phyloP scores from a whole-genome alignment of 2,888 invertebrate species.

The Ophion costatus region DNA sequence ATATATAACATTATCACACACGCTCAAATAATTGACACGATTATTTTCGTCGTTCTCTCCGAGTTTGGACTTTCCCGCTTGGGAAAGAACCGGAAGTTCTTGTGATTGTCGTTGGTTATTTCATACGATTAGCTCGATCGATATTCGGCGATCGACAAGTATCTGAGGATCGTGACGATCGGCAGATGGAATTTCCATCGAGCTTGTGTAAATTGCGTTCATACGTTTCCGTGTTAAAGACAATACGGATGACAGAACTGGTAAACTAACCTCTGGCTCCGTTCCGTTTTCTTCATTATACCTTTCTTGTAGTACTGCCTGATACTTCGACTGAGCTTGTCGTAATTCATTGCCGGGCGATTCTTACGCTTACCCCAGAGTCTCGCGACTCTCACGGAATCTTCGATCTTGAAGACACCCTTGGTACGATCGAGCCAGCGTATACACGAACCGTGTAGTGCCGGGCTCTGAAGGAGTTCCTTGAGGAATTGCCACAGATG shows the following conservation, averaged over 20 bases:
- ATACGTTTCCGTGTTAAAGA: slow-evolving; percentile 85
- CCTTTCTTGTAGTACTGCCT: slow-evolving; percentile 99
- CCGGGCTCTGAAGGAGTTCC: slow-evolving; percentile 95
- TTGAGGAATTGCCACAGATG: slow-evolving; percentile 99
- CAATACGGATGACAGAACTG: slow-evolving; percentile 99
- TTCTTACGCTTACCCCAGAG: slow-evolving; percentile 99
- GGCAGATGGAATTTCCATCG: slow-evolving; percentile 49
- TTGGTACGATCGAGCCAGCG: slow-evolving; percentile 97
- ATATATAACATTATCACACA: slow-evolving; percentile 34
- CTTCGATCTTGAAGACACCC: slow-evolving; percentile 99
- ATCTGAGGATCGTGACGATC: slow-evolving; percentile 18
- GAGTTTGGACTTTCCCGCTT: slow-evolving; percentile 61
- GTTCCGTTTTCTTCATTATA: slow-evolving; percentile 99
- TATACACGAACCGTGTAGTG: slow-evolving; percentile 96
- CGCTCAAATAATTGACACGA: slow-evolving; percentile 53
- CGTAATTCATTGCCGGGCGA: slow-evolving; percentile 99
- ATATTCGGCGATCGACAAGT: slow-evolving; percentile 38
- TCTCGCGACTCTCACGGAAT: slow-evolving; percentile 98
- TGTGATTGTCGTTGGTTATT: slow-evolving; percentile 43
- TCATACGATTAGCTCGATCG: slow-evolving; percentile 54
- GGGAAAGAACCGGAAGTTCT: slow-evolving; percentile 69
- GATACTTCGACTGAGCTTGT: slow-evolving; percentile 98
- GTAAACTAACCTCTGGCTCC: slow-evolving; percentile 98
- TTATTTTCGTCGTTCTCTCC: slow-evolving; percentile 52
- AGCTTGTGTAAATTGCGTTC: slow-evolving; percentile 38